These are phyloP conservation scores for Caranx ignobilis DNA, from an alignment of 2,113 vertebrate genomes.

Conservation along the genomic window DNA sequence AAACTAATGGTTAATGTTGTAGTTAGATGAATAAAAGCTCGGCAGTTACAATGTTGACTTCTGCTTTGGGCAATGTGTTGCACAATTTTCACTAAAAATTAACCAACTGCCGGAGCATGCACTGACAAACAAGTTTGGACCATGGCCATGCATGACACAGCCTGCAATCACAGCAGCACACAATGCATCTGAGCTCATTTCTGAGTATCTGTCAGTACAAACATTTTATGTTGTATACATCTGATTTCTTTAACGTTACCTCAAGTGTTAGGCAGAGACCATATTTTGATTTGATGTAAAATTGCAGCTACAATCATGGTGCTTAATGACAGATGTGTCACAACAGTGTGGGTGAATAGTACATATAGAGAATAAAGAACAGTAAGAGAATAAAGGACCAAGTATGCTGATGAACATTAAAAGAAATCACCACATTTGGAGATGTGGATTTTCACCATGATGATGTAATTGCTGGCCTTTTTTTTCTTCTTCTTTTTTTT, in stretches of 20 bases:
- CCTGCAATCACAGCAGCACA: not conserved
- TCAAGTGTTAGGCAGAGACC: not conserved
- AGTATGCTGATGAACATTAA: too few species aligned
- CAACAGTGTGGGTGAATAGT: too few species aligned
- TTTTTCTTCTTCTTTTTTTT: too few species aligned
- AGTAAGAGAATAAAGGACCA: too few species aligned
- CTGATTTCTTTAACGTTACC: not conserved
- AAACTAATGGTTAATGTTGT: not conserved
- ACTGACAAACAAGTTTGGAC: constrained; percentile 58
- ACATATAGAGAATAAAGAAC: too few species aligned
- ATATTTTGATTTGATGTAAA: too few species aligned
- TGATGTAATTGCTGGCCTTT: not conserved
- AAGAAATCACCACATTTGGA: too few species aligned
- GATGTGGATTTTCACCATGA: not conserved
- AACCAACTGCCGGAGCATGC: constrained; percentile 26
- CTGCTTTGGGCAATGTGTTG: constrained; percentile 34
- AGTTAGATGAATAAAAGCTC: not conserved
- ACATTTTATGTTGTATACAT: not conserved
- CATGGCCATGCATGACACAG: constrained; percentile 37
- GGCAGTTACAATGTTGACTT: not conserved
- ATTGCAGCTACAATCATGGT: too few species aligned
- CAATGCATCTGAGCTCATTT: not conserved
- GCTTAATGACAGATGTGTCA: too few species aligned
- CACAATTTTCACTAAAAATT: constrained; percentile 59
- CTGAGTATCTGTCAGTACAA: not conserved